phyloP scores from a whole-genome alignment of 2,888 invertebrate genomes.

The Atrina japonica region DNA sequence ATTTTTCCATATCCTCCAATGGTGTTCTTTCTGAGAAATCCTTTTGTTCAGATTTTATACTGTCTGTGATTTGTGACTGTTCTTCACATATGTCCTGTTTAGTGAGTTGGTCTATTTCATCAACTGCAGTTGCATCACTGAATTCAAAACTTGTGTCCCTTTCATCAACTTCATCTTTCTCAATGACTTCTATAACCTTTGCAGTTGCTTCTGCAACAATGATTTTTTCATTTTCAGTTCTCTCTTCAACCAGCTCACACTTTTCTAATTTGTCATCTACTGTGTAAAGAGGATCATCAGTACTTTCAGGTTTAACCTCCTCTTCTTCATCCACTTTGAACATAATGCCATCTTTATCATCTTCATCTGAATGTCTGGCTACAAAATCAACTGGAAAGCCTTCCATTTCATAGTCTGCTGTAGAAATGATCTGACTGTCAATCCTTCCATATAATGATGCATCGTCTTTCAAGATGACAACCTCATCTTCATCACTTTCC shows the following conservation, averaged over 20 bases:
- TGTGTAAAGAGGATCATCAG: neutral
- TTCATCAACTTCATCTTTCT: conserved; percentile 9
- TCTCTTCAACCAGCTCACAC: conserved; percentile 4
- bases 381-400: conserved; percentile 59
- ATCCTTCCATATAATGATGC: conserved; percentile 48
- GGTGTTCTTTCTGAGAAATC: too few relatives aligned
- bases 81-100: neutral
- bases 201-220: conserved; percentile 12
- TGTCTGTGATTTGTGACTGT: neutral
- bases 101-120: neutral
- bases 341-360: conserved; percentile 52
- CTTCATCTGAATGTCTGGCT: conserved; percentile 42
- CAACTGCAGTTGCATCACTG: conserved; percentile 3
- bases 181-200: neutral
- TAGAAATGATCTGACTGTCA: conserved; percentile 50
- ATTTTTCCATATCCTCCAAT: neutral
- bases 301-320: conserved; percentile 20
- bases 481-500: conserved; percentile 34
- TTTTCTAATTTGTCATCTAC: neutral
- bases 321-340: conserved; percentile 32
- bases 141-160: conserved; percentile 26
- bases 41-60: too few relatives aligned
- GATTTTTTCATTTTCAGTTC: conserved; percentile 6
- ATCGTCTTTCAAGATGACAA: conserved; percentile 45
- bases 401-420: conserved; percentile 66